Percentiles rank a stretch among this genome's conserved stretches.
These are phyloP conservation scores for Seriola dumerili DNA, from an alignment of 2,113 vertebrate genomes.

Conservation along the genomic window DNA sequence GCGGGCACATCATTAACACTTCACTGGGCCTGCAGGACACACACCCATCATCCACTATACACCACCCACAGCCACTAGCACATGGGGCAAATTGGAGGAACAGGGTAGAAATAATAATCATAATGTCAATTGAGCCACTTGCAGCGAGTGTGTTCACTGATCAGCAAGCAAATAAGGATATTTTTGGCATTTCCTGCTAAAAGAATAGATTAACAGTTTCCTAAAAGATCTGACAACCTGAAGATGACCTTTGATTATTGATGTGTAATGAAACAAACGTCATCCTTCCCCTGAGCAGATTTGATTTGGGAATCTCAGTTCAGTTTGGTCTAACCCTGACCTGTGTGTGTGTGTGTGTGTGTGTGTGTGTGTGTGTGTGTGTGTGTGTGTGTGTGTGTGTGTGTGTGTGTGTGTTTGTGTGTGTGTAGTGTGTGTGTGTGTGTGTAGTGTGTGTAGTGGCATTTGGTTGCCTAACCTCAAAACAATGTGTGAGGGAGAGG, in stretches of 20 bases:
- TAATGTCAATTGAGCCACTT: slow-evolving; percentile 61
- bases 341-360: slow-evolving; percentile 18
- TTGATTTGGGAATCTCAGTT: slow-evolving; percentile 12
- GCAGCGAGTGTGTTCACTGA: slow-evolving; percentile 57
- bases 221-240: not conserved
- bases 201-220: not conserved
- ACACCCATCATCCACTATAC: slow-evolving; percentile 68
- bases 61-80: slow-evolving; percentile 66
- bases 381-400: slow-evolving; percentile 22
- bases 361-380: slow-evolving; percentile 29
- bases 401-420: slow-evolving; percentile 21
- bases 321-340: not conserved
- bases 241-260: slow-evolving; percentile 11
- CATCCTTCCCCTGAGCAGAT: not conserved
- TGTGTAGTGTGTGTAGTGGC: slow-evolving; percentile 28
- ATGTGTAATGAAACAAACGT: slow-evolving; percentile 26
- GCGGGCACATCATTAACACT: slow-evolving; percentile 83
- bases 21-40: slow-evolving; percentile 82
- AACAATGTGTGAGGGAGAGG: slow-evolving; percentile 58
- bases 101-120: slow-evolving; percentile 69
- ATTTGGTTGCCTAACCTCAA: slow-evolving; percentile 54
- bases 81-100: slow-evolving; percentile 62
- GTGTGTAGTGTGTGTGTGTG: slow-evolving; percentile 26
- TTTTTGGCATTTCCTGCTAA: slow-evolving; percentile 18
- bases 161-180: slow-evolving; percentile 50